Evolutionary conservation across 2,113 vertebrate species (phyloP), one percentile per base, ranked within the genome.

Genomic region (Oncorhynchus nerka): DNA sequence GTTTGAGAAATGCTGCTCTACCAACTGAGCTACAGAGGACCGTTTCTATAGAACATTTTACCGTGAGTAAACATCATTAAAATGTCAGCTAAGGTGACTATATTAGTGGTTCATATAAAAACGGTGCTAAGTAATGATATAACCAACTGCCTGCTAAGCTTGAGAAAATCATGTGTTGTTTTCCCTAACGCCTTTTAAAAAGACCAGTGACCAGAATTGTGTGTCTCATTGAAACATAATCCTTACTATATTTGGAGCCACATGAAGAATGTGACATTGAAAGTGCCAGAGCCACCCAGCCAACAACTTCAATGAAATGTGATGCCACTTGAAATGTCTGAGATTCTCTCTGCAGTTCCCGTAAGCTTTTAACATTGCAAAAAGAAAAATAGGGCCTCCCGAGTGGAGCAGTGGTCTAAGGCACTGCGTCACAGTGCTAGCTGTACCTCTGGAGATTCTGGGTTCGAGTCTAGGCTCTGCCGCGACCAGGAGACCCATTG

Each of bases 121-220:
- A 34, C 5, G 1, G 7, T 34, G 34, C 6, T 2, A 34, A 34
- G 6, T 39, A 39, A 39, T 45, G 39, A 45, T 45, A 45, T 12
- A 45, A 45, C 9, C 39, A 45, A 45, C 9, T 45, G 39, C 65
- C 65, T 30, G 30, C 0, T 32, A 32, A 68, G 15, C 67, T 39
- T 22, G 28, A 68, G 32, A 39, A 19, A 39, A 39, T 20, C 66
- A 20, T 39, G 39, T 68, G 66, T 68, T 68, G 66, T 68, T 68
- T 68, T 68, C 67, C 67, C 32, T n/a, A 68, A 68, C 22, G 32
- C 67, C 32, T 4, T 34, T 68, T 68, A 20, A 68, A 68, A 22
- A 45, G 32, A 68, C 9, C 39, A 45, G 39, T 9, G 39, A 45
- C 67, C 32, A 34, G 67, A 68, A 34, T 20, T 68, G 8, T 68